These are phyloP conservation scores for Ispidina lecontei DNA, from an alignment of 2,797 vertebrate genomes.

Conservation along the genomic window DNA sequence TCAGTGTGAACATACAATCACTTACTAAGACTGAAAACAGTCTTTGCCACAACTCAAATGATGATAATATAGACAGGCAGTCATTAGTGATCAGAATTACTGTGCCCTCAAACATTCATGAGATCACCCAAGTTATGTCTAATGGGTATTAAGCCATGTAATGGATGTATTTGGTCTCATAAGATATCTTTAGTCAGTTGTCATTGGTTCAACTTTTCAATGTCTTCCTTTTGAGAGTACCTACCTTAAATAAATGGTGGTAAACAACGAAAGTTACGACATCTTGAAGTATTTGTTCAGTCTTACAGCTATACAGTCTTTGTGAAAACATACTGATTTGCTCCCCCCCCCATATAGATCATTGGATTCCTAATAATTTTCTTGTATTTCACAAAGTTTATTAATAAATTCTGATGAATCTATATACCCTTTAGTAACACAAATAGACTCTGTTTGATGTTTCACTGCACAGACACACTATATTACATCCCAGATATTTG, in stretches of 20 bases:
- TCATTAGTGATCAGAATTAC: not conserved
- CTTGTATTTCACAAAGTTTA: not conserved
- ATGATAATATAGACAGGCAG: not conserved
- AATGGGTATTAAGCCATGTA: not conserved
- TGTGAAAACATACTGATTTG: not conserved
- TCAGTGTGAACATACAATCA: not conserved
- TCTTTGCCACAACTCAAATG: not conserved
- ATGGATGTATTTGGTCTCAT: not conserved
- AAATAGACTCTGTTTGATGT: not conserved
- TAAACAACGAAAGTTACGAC: not conserved
- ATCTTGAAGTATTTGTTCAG: not conserved
- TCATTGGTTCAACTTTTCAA: not conserved
- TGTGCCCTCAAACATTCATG: not conserved
- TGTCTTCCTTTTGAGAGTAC: not conserved
- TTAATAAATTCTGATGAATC: not conserved
- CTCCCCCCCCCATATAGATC: accelerated
- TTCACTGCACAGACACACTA: not conserved
- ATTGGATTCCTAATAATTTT: not conserved
- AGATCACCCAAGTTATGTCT: not conserved
- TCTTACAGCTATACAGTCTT: not conserved
- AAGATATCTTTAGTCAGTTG: not conserved
- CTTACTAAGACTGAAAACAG: constrained; percentile 16
- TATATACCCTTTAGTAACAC: not conserved
- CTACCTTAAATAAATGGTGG: not conserved
- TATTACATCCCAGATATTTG: not conserved